Percentiles rank a stretch among this genome's conserved stretches.
phyloP scores from a whole-genome alignment of 2,888 invertebrate species.

The Saturnia pavonia region DNA sequence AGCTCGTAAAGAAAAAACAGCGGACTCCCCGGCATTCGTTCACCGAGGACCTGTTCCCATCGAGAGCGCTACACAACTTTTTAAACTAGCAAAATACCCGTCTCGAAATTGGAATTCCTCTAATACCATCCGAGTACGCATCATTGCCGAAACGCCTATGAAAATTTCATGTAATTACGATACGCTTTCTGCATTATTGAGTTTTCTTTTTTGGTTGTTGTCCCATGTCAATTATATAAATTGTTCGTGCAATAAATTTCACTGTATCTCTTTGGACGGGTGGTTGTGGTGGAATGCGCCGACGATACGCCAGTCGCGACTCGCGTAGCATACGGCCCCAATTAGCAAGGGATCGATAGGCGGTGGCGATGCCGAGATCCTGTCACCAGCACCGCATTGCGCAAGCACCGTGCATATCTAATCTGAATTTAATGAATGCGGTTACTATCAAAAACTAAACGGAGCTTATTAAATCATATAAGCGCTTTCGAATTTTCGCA shows the following conservation, averaged over 20 bases:
- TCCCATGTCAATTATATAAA: slow-evolving; percentile 80
- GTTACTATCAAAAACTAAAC: slow-evolving; percentile 51
- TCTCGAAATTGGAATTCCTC: slow-evolving; percentile 78
- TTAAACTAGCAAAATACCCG: slow-evolving; percentile 73
- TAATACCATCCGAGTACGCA: slow-evolving; percentile 77
- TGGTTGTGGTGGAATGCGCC: slow-evolving; percentile 64
- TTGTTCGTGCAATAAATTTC: slow-evolving; percentile 80
- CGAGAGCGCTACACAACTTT: slow-evolving; percentile 36
- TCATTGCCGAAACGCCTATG: slow-evolving; percentile 71
- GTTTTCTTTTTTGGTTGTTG: slow-evolving; percentile 68
- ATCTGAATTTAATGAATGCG: slow-evolving; percentile 73
- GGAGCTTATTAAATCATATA: slow-evolving; percentile 18
- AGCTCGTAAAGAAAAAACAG: slow-evolving; percentile 56
- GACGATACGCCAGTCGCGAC: slow-evolving; percentile 64
- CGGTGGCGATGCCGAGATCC: slow-evolving; percentile 72
- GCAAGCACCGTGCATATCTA: slow-evolving; percentile 68
- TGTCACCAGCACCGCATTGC: slow-evolving; percentile 71
- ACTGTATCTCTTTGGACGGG: slow-evolving; percentile 75
- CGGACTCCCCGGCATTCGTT: slow-evolving; percentile 62
- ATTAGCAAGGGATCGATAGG: slow-evolving; percentile 81
- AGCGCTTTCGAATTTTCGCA: slow-evolving; percentile 3
- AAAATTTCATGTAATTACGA: slow-evolving; percentile 70
- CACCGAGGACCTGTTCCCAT: slow-evolving; percentile 69
- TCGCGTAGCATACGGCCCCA: slow-evolving; percentile 65
- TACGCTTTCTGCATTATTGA: slow-evolving; percentile 68